Evolutionary conservation across 2,888 invertebrate genomes (phyloP), one percentile per base, ranked within the genome.

Genomic region (Nezara viridula): DNA sequence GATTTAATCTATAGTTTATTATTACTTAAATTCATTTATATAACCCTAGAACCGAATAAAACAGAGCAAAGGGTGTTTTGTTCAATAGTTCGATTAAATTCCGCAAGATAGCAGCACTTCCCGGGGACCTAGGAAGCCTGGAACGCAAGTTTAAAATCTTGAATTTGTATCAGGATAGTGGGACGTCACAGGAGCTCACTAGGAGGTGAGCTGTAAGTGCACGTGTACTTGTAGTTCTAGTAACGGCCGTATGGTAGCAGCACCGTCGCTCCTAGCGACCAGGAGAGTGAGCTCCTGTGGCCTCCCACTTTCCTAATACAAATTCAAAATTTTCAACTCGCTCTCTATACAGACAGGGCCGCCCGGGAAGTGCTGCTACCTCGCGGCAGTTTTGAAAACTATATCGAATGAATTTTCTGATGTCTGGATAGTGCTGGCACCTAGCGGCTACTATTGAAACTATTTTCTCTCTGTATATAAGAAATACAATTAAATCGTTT

Each of bases 351-450:
- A 16, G 16, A 14, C 16, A 3, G 16, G 10, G 2, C 10, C 10
- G 55, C n/a, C 21, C n/a, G 55, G n/a, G 55, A 55, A 10, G 55
- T 55, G 55, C 55, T 55, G 55, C 55, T 7, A 55, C 10, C 55
- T 55, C 1, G 21, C 10, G 55, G 55, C 55, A 10, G 10, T 2
- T 55, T 7, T 10, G 3, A 9, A 2, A 55, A 55, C 55, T 55
- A 55, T n/a, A 21, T 4, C 9, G 0, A 2, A 21, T 0, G 19
- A 1, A 21, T 24, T 9, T n/a, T 21, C 0, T 9, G 2, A n/a
- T 55, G 55, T 9, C 10, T 55, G 24, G n/a, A 55, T 55, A 55
- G 55, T n/a, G n/a, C 55, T 55, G 55, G 2, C 12, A 7, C n/a
- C 55, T 55, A 6, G 16, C 55, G n/a, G n/a, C 10, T 3, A 9